Conservation (phyloP, 2,888 invertebrate genomes). For the Auanema sp. region DNA sequence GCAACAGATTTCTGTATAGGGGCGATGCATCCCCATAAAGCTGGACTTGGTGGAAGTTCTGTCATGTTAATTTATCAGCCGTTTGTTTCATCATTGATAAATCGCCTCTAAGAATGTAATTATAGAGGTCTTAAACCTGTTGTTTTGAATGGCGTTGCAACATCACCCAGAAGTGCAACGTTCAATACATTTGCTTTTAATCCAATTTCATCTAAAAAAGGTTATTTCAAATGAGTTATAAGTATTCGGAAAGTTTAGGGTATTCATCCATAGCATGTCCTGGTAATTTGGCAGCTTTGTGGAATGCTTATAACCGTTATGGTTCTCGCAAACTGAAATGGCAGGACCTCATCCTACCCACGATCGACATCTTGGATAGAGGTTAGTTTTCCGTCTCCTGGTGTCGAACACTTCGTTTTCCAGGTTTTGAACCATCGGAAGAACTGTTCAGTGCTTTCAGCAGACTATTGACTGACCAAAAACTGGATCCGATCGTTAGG, state of each 20-base stretch:
- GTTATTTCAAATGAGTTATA: background rate
- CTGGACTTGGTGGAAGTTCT: constrained; percentile 33
- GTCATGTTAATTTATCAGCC: constrained; percentile 29
- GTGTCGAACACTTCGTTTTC: background rate
- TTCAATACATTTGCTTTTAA: constrained; percentile 34
- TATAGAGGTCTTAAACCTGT: constrained; percentile 7
- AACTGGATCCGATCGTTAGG: too few species aligned
- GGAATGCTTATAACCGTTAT: constrained; percentile 29
- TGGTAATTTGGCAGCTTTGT: constrained; percentile 30
- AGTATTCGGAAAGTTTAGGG: constrained; percentile 14
- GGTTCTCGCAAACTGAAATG: constrained; percentile 31
- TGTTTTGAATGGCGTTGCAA: constrained; percentile 28
- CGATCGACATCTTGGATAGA: constrained; percentile 17
- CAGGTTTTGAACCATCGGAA: background rate
- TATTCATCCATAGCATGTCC: constrained; percentile 39
- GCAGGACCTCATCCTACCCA: constrained; percentile 30
- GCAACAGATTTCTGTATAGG: constrained; percentile 36
- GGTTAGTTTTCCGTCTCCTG: background rate
- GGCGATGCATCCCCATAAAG: constrained; percentile 33
- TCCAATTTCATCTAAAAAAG: constrained; percentile 26
- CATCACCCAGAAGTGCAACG: constrained; percentile 30
- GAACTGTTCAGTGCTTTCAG: too few species aligned
- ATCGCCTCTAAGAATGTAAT: background rate
- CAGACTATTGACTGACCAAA: too few species aligned
- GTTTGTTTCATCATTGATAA: constrained; percentile 5